Percentiles rank a stretch among this genome's conserved stretches.
Evolutionary conservation across 2,797 vertebrate genomes (phyloP).

Genomic region (Catamblyrhynchus diadema): DNA sequence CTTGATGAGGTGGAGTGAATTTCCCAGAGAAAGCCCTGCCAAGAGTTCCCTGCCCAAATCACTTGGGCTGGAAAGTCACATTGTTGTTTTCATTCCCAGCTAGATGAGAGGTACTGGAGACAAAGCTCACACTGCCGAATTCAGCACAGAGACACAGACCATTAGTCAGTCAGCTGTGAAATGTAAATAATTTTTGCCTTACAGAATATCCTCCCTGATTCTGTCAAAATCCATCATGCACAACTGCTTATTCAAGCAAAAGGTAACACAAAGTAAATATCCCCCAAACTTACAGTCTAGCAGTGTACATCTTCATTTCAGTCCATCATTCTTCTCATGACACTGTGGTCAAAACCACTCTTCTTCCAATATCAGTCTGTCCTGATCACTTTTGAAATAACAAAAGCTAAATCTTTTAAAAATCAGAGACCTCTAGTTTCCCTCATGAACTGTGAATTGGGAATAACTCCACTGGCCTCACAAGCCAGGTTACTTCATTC

Average conservation of each 20-base stretch:
- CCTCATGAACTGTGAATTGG: background rate
- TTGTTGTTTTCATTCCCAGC: background rate
- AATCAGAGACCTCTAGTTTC: background rate
- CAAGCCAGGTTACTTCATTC: background rate
- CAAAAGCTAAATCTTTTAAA: background rate
- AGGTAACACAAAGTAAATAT: background rate
- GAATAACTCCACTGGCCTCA: background rate
- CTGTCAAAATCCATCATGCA: conserved; percentile 48
- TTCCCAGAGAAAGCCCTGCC: background rate
- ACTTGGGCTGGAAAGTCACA: background rate
- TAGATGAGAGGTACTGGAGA: background rate
- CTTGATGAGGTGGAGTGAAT: background rate
- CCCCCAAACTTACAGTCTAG: background rate
- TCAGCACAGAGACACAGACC: background rate
- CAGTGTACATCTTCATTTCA: background rate
- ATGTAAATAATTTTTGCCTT: conserved; percentile 64
- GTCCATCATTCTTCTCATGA: background rate
- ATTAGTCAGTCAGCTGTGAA: conserved; percentile 43
- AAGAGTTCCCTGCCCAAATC: background rate
- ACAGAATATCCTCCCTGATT: conserved; percentile 52
- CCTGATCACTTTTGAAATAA: background rate
- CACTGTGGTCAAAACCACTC: background rate
- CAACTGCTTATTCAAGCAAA: conserved; percentile 48
- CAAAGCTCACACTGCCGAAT: background rate
- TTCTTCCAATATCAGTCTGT: background rate